Percentiles rank a stretch among this genome's conserved stretches.
Conservation (phyloP, 2,888 invertebrate species). For the Hirtodrosophila duncani region DNA sequence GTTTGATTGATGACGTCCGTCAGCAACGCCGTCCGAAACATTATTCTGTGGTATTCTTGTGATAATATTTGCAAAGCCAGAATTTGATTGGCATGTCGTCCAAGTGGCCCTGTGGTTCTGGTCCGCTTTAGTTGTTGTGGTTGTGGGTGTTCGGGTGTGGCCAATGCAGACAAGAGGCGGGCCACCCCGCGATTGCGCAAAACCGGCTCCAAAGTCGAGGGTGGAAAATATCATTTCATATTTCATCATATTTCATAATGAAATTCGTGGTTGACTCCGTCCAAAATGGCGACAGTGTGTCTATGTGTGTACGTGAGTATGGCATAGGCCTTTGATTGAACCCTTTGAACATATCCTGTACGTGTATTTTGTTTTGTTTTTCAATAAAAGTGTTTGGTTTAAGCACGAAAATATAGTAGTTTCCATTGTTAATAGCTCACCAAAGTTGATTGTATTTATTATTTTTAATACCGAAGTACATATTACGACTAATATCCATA, state of each 20-base stretch:
- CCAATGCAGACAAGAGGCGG: background rate
- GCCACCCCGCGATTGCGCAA: conserved; percentile 50
- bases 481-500: too few relatives aligned
- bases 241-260: conserved; percentile 68
- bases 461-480: too few relatives aligned
- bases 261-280: conserved; percentile 3
- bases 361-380: too few relatives aligned
- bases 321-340: background rate
- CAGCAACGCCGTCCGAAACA: conserved; percentile 20
- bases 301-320: background rate
- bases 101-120: conserved; percentile 23
- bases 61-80: conserved; percentile 63
- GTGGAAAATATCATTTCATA: conserved; percentile 56
- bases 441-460: too few relatives aligned
- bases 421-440: too few relatives aligned
- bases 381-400: too few relatives aligned
- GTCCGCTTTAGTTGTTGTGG: background rate
- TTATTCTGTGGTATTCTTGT: conserved; percentile 68
- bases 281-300: conserved; percentile 48
- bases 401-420: too few relatives aligned
- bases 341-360: conserved; percentile 35
- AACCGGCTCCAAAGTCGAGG: background rate
- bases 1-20: conserved; percentile 63
- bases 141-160: background rate
- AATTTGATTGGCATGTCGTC: conserved; percentile 52